These are phyloP conservation scores for Clarias platycephalus DNA, from an alignment of 2,797 vertebrate species.

Conservation along the genomic window DNA sequence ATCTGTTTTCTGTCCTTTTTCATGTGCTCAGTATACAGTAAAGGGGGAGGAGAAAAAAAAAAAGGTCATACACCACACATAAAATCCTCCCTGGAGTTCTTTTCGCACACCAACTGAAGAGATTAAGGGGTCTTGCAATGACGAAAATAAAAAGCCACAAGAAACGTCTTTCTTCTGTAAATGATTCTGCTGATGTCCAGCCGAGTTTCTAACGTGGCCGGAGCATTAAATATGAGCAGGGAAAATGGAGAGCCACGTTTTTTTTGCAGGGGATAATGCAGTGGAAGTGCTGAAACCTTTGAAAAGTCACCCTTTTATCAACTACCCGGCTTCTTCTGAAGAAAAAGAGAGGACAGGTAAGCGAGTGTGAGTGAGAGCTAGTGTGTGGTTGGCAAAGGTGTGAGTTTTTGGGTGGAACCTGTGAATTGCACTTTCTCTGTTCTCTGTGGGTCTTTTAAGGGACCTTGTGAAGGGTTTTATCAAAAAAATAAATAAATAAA, in stretches of 20 bases:
- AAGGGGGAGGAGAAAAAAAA: background rate
- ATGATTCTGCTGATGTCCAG: constrained; percentile 53
- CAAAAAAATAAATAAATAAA: constrained; percentile 8
- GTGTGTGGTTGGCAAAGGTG: constrained; percentile 40
- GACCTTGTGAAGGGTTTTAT: constrained; percentile 33
- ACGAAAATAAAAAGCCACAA: background rate
- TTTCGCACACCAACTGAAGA: background rate
- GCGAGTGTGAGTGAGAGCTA: constrained; percentile 24
- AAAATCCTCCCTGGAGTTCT: background rate
- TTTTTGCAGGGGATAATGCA: constrained; percentile 51
- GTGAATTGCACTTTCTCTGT: constrained; percentile 38
- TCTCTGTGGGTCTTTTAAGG: constrained; percentile 51
- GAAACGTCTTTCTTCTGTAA: constrained; percentile 12
- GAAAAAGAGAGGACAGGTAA: constrained; percentile 45
- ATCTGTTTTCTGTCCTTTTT: constrained; percentile 30
- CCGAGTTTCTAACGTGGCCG: constrained; percentile 49
- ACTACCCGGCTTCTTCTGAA: constrained; percentile 42
- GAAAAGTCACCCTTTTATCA: constrained; percentile 58
- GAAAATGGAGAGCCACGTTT: constrained; percentile 49
- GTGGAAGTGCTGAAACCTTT: constrained; percentile 51
- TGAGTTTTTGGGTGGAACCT: constrained; percentile 43
- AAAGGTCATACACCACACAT: background rate
- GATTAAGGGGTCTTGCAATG: constrained; percentile 32
- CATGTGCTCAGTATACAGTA: background rate
- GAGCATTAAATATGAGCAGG: constrained; percentile 48